These are phyloP conservation scores for Heterohyrax brucei DNA, from an alignment of 2,797 vertebrate species.

Conservation along the genomic window DNA sequence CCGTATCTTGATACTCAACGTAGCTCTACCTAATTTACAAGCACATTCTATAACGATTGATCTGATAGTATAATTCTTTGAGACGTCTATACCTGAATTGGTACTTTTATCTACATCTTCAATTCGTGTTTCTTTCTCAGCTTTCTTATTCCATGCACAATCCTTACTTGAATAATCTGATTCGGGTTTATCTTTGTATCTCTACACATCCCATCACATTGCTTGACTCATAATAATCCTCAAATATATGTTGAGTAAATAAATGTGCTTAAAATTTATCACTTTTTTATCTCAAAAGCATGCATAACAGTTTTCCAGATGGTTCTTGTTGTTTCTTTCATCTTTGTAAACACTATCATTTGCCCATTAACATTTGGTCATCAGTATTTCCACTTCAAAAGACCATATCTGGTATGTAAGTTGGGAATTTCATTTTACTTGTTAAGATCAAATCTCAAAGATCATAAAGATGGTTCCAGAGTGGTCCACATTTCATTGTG, in stretches of 20 bases:
- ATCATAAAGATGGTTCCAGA: background rate
- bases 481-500: background rate
- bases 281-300: background rate
- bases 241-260: background rate
- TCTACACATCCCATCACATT: background rate
- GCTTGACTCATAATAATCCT: background rate
- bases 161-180: background rate
- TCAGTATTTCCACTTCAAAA: background rate
- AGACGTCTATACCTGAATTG: background rate
- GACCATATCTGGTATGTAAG: background rate
- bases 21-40: conserved; percentile 13
- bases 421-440: conserved; percentile 29
- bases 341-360: background rate
- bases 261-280: conserved; percentile 18
- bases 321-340: background rate
- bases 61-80: background rate
- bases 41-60: background rate
- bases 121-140: conserved; percentile 25
- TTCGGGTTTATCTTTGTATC: conserved; percentile 27
- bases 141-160: background rate
- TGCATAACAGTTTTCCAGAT: background rate
- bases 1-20: background rate
- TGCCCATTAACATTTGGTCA: background rate
- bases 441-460: background rate
- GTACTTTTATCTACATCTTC: conserved; percentile 42